phyloP scores from a whole-genome alignment of 64 coral and sea anemone species.

The Montipora cactus region DNA sequence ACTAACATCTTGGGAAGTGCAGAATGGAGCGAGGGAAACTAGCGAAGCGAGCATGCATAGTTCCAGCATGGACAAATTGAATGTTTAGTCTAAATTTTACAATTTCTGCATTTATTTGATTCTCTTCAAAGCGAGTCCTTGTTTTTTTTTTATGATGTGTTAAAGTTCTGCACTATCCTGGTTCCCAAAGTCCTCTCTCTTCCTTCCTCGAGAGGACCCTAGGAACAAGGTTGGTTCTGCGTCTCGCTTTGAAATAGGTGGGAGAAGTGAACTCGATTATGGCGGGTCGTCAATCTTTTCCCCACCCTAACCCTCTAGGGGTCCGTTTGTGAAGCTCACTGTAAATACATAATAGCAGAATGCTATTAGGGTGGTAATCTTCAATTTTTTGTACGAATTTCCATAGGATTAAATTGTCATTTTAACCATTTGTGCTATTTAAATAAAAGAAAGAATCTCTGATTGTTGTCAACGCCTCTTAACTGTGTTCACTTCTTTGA shows the following conservation, averaged over 20 bases:
- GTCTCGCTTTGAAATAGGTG: too few species aligned
- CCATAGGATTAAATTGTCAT: not conserved
- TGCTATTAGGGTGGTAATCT: not conserved
- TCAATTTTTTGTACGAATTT: not conserved
- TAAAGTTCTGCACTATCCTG: too few species aligned
- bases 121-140: too few species aligned
- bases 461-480: conserved; percentile 36
- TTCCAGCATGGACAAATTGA: not conserved
- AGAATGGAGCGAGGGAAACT: not conserved
- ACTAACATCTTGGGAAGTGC: not conserved
- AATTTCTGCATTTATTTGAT: too few species aligned
- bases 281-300: not conserved
- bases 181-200: too few species aligned
- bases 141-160: too few species aligned
- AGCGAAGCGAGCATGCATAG: not conserved
- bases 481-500: not conserved
- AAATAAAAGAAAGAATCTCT: conserved; percentile 40
- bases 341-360: not conserved
- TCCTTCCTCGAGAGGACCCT: too few species aligned
- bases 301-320: not conserved
- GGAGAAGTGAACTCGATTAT: too few species aligned
- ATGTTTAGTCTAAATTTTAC: not conserved
- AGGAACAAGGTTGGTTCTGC: too few species aligned
- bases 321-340: not conserved
- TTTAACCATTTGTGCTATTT: not conserved